Evolutionary conservation across 1,140 invertebrate species (phyloP), one percentile per base, ranked within the genome.

Genomic region (Plodia interpunctella): DNA sequence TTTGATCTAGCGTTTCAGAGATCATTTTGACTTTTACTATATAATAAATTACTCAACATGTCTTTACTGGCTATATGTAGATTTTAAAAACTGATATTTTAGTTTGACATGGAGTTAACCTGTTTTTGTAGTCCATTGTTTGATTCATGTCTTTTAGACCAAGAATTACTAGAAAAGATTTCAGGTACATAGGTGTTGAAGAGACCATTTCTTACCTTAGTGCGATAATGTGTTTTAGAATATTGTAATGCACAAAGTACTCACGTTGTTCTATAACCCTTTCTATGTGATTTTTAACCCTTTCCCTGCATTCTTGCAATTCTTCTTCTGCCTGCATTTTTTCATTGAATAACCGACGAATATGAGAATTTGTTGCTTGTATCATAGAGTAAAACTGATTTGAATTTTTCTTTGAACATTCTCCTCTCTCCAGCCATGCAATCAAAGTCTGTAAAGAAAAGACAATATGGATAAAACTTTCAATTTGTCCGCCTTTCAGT

Each of bases 371-470:
- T 0, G 96, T 97, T 13, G 95, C 96, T 85, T 98, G 97, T 58
- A 98, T 96, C 96, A 98, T 97, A 1, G 96, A 96, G 80, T 98
- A 98, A 88, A 98, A 98, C 10, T 93, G 93, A 74, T 95, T 97
- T 2, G 96, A 93, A 85, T 97, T 98, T 53, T 95, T 92, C 84
- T 98, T 97, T 51, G 92, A 96, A 77, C 97, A 98, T 78, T 98
- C 97, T 5, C 97, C 97, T 32, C 96, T 92, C 76, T 98, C 97
- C 63, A 98, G 80, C 97, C 97, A 98, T 0, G 95, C 94, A 2
- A 96, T 93, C 9, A 97, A 92, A 25, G 96, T 94, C 91, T 96
- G 58, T 18, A 70, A 74, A 54, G 51, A 62, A 54, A 65, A 51
- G 6, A 50, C 19, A 19, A 28, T 5, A 28, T 28, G 3, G 28